phyloP scores from a whole-genome alignment of 2,797 vertebrate species.

The Graptemys geographica region DNA sequence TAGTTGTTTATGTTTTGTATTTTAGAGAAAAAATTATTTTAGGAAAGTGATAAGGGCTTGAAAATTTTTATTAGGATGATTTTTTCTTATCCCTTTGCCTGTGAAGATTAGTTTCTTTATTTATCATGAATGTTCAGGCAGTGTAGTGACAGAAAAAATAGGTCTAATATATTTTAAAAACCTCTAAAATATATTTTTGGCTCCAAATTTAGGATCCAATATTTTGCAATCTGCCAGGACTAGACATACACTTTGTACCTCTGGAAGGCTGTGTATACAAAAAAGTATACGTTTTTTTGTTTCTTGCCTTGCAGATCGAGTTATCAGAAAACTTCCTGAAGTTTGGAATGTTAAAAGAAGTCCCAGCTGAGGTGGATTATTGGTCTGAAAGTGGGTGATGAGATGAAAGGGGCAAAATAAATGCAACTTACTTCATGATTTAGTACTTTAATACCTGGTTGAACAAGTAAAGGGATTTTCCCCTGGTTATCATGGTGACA shows the following conservation, averaged over 20 bases:
- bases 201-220: constrained; percentile 27
- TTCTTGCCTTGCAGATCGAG: constrained; percentile 3
- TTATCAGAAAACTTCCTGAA: neutral
- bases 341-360: neutral
- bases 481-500: constrained; percentile 5
- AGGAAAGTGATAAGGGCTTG: constrained; percentile 15
- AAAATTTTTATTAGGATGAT: constrained; percentile 56
- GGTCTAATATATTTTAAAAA: constrained; percentile 69
- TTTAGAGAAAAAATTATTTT: constrained; percentile 48
- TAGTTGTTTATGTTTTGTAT: neutral
- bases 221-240: constrained; percentile 11
- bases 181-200: constrained; percentile 54
- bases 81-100: constrained; percentile 52
- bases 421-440: constrained; percentile 9
- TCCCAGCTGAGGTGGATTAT: neutral
- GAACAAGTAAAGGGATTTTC: constrained; percentile 27
- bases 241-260: constrained; percentile 18
- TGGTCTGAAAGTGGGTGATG: neutral
- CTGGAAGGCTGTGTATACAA: neutral
- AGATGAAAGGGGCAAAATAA: neutral
- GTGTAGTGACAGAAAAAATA: constrained; percentile 53
- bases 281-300: neutral
- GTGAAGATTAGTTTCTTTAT: constrained; percentile 63
- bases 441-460: constrained; percentile 35
- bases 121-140: constrained; percentile 55